Base-by-base conservation (phyloP, 2,888 invertebrate genomes). In the Tyria jacobaeae region DNA sequence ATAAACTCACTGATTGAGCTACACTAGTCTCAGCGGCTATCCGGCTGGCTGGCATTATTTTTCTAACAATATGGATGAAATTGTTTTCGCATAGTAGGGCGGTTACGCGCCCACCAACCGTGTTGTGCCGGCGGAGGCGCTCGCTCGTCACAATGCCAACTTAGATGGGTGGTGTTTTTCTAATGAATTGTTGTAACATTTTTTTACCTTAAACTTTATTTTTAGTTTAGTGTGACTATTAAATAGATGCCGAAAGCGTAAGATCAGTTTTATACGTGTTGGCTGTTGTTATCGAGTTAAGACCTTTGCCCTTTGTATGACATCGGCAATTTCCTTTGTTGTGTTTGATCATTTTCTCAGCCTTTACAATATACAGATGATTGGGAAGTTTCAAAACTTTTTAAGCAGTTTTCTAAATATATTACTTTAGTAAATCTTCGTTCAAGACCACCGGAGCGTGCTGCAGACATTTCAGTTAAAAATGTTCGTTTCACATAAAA, bases 71-170 rank as follows among this genome's bases (percentile, higher is more conserved):
- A 58, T 62, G 57, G 49, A 66, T 66, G 61, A 69, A 68, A 76
- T 72, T 72, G 78, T 72, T 76, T 77, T 74, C 68, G 71, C 74
- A 77, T 75, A 66, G 68, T 75, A 75, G 76, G 72, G 74, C 74
- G 74, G 65, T 74, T 77, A 76, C 76, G 70, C 62, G 66, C 64
- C 62, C 66, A 57, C 52, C 78, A 57, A 69, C 75, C 78, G 78
- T 77, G 66, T 48, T 39, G 39, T 53, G 39, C 50, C 41, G 58
- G 56, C 68, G 73, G 68, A 64, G 77, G 69, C 73, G 27, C 27
- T 31, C 68, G 66, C 70, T 62, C 66, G 66, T 64, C 69, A 69
- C 63, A 66, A 44, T 71, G 66, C 70, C 69, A 66, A 58, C 68
- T 64, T 73, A 31, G 27, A 66, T 64, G 56, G 60, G 71, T 68